These are phyloP conservation scores for Noctua janthina DNA, from an alignment of 2,888 invertebrate species.

Conservation along the genomic window DNA sequence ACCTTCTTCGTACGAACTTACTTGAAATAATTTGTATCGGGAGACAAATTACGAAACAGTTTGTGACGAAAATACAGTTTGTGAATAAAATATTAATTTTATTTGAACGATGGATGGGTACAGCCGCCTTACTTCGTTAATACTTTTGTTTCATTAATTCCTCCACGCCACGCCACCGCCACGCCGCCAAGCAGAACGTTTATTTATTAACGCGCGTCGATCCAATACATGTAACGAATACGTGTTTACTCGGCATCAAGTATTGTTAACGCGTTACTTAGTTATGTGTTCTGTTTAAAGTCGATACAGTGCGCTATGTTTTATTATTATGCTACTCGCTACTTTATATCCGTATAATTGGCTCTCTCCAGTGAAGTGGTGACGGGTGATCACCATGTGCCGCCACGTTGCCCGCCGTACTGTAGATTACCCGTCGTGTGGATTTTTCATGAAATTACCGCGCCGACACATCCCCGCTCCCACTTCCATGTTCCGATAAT, in stretches of 20 bases:
- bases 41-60: conserved; percentile 23
- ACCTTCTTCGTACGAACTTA: conserved; percentile 14
- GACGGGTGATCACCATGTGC: conserved; percentile 1
- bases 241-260: conserved; percentile 33
- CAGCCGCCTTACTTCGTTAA: conserved; percentile 33
- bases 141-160: conserved; percentile 49
- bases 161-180: neutral
- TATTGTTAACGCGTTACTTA: conserved; percentile 28
- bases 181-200: conserved; percentile 14
- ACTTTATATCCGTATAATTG: conserved; percentile 1
- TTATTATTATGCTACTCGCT: neutral
- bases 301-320: neutral
- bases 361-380: conserved; percentile 15
- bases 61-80: conserved; percentile 28
- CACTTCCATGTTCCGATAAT: conserved; percentile 22
- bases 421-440: conserved; percentile 12
- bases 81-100: conserved; percentile 37
- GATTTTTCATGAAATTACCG: conserved; percentile 46
- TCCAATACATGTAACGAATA: conserved; percentile 44
- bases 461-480: conserved; percentile 7
- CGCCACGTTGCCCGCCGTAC: neutral
- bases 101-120: conserved; percentile 33
- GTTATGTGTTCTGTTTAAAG: neutral
- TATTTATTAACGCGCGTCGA: conserved; percentile 45
- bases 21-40: conserved; percentile 21